Evolutionary conservation across 2,797 vertebrate genomes (phyloP).

Genomic region (Anas bernieri): DNA sequence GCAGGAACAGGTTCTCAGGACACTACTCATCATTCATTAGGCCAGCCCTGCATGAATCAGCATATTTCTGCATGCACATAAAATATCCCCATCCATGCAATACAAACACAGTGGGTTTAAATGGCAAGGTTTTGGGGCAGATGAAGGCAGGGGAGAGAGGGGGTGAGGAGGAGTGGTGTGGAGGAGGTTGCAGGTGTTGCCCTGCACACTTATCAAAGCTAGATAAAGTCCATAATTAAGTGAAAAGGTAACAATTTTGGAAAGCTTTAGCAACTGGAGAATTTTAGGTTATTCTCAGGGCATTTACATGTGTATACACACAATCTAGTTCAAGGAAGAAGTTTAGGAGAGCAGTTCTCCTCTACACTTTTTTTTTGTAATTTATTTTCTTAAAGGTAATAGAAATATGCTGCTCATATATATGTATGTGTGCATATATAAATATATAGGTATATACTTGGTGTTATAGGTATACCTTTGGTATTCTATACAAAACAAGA

Average conservation of each 20-base stretch:
- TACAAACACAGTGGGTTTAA: neutral
- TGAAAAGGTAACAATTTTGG: neutral
- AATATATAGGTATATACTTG: neutral
- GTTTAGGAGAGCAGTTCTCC: neutral
- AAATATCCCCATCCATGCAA: accelerated
- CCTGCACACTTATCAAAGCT: neutral
- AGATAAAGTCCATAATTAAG: neutral
- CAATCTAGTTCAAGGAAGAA: neutral
- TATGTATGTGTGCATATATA: accelerated
- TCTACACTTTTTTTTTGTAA: neutral
- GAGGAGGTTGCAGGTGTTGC: neutral
- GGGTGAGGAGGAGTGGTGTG: neutral
- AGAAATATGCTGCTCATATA: neutral
- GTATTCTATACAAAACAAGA: neutral
- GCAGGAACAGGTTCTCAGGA: neutral
- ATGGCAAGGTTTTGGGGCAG: neutral
- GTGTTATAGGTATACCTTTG: neutral
- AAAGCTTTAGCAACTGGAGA: neutral
- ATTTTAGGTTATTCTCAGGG: neutral
- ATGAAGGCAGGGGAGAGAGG: no score
- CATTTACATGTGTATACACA: accelerated
- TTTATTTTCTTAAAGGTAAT: neutral
- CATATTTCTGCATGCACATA: neutral
- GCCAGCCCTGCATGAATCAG: neutral
- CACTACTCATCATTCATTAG: neutral